Conservation (phyloP, 64 coral and sea anemone species). For the Exaiptasia diaphana region DNA sequence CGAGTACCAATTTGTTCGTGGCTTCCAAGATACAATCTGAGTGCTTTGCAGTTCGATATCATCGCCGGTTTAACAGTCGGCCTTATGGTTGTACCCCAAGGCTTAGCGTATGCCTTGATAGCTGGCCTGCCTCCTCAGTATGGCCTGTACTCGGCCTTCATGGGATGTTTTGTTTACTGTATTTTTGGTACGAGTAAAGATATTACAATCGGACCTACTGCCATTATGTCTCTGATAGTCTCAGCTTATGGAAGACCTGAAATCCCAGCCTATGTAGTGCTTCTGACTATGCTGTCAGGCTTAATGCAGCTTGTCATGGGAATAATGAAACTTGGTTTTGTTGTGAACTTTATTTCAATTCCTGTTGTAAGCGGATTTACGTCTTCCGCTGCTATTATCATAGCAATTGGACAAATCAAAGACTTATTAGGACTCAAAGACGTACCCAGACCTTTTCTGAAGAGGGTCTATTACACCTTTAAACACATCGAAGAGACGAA, state of each 20-base stretch:
- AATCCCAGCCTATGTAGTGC: slow-evolving; percentile 46
- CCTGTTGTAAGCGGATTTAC: slow-evolving; percentile 89
- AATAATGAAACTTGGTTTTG: slow-evolving; percentile 77
- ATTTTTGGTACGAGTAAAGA: slow-evolving; percentile 93
- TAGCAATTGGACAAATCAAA: slow-evolving; percentile 83
- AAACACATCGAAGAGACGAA: slow-evolving; percentile 76
- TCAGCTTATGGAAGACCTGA: slow-evolving; percentile 75
- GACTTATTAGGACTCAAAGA: slow-evolving; percentile 78
- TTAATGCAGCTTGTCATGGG: slow-evolving; percentile 89
- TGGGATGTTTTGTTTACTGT: slow-evolving; percentile 90
- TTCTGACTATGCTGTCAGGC: slow-evolving; percentile 69
- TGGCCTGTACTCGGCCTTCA: slow-evolving; percentile 84
- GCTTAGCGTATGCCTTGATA: slow-evolving; percentile 73
- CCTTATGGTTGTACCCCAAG: slow-evolving; percentile 88
- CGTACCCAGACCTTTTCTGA: slow-evolving; percentile 60
- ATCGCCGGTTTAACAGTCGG: slow-evolving; percentile 83
- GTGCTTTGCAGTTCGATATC: slow-evolving; percentile 62
- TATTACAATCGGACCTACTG: slow-evolving; percentile 74
- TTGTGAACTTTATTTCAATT: slow-evolving; percentile 91
- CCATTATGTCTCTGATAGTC: slow-evolving; percentile 90
- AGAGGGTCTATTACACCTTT: slow-evolving; percentile 75
- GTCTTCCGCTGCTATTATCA: slow-evolving; percentile 85
- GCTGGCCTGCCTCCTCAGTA: slow-evolving; percentile 74
- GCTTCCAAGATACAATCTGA: slow-evolving; percentile 58
- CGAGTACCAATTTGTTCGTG: slow-evolving; percentile 70